Conservation (phyloP, 2,888 invertebrate genomes). For the Belgica antarctica region DNA sequence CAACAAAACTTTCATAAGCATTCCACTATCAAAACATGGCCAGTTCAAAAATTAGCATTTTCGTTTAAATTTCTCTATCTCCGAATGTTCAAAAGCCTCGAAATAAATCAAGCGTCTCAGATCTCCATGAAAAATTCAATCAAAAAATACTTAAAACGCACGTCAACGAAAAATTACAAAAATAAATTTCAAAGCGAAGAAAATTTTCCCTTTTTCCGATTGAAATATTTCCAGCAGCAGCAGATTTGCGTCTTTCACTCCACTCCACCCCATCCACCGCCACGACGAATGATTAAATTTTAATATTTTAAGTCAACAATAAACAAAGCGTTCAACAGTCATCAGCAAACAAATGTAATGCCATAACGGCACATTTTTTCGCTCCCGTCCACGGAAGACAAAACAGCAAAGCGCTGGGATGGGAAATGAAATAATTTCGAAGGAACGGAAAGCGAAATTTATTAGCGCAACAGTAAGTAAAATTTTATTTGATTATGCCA, state of each 20-base stretch:
- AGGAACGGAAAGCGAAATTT: conserved; percentile 17
- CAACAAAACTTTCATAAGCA: too few species aligned
- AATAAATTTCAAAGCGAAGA: conserved; percentile 5
- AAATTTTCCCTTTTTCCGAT: conserved; percentile 9
- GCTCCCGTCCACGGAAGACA: too few species aligned
- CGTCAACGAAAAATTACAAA: conserved; percentile 36
- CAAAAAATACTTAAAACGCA: conserved; percentile 38
- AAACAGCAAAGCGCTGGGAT: too few species aligned
- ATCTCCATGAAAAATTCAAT: conserved; percentile 35
- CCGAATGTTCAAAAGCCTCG: background rate
- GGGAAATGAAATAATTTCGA: conserved; percentile 10
- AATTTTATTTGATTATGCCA: conserved; percentile 44
- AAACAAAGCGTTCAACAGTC: conserved; percentile 42
- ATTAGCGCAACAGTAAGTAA: conserved; percentile 43
- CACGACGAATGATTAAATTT: conserved; percentile 43
- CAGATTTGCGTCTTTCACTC: conserved; percentile 20
- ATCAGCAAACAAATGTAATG: conserved; percentile 42
- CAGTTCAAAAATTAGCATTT: too few species aligned
- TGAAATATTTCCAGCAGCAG: conserved; percentile 32
- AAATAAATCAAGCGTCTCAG: conserved; percentile 3
- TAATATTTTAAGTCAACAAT: conserved; percentile 44
- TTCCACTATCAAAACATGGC: too few species aligned
- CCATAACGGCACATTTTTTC: conserved; percentile 20
- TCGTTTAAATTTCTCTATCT: too few species aligned
- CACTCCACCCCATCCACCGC: too few species aligned